phyloP scores from a whole-genome alignment of 2,888 invertebrate species.

The Scaptomyza polygonia region DNA sequence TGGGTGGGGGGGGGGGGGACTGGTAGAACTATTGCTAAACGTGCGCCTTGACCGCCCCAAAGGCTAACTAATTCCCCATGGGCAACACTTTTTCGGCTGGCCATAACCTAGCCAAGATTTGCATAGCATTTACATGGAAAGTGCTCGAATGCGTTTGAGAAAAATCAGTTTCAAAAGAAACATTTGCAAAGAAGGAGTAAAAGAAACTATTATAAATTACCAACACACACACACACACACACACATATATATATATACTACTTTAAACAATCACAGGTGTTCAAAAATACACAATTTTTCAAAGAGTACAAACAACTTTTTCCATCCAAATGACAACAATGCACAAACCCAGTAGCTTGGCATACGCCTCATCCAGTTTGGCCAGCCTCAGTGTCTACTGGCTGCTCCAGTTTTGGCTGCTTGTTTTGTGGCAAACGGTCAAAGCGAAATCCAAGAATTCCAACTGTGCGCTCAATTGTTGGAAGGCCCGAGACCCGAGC shows the following conservation, averaged over 20 bases:
- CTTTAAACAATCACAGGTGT: slow-evolving; percentile 62
- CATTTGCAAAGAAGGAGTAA: slow-evolving; percentile 27
- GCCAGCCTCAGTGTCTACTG: slow-evolving; percentile 42
- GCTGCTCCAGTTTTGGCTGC: slow-evolving; percentile 72
- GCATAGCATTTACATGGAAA: slow-evolving; percentile 57
- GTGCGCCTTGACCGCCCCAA: slow-evolving; percentile 39
- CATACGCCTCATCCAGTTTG: not conserved
- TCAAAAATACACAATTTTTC: slow-evolving; percentile 72
- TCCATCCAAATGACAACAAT: slow-evolving; percentile 28
- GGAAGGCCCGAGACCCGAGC: slow-evolving; percentile 34
- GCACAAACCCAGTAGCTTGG: slow-evolving; percentile 33
- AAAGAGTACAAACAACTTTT: slow-evolving; percentile 64
- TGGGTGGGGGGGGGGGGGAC: not conserved
- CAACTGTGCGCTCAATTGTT: slow-evolving; percentile 77
- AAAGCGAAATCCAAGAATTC: slow-evolving; percentile 68
- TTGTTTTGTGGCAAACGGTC: slow-evolving; percentile 27
- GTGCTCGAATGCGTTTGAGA: slow-evolving; percentile 12
- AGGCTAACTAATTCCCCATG: slow-evolving; percentile 75
- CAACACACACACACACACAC: slow-evolving; percentile 36
- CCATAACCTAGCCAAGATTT: slow-evolving; percentile 51
- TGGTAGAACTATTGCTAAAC: slow-evolving; percentile 31
- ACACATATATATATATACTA: too few species aligned
- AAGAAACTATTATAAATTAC: slow-evolving; percentile 23
- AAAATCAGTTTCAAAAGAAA: slow-evolving; percentile 27
- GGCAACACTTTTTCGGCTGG: slow-evolving; percentile 68